phyloP scores from a whole-genome alignment of 92 coral and sea anemone species.

The Blastomussa wellsi region DNA sequence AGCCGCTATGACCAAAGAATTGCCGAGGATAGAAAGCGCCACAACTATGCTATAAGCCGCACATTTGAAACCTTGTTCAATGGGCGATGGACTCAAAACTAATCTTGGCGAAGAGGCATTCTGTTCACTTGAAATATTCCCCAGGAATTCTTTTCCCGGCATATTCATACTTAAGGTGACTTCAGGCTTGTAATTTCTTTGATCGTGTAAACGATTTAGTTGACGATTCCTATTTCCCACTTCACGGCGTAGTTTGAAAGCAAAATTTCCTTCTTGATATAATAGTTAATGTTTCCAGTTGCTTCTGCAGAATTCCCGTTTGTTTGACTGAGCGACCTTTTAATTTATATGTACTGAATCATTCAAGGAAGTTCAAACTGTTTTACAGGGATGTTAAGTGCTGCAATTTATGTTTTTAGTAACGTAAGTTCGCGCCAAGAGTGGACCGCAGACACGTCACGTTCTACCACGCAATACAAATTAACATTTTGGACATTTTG shows the following conservation, averaged over 20 bases:
- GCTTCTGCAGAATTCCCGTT: background rate
- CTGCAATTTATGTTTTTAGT: background rate
- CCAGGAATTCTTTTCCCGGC: background rate
- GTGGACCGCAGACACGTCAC: no score
- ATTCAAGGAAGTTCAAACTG: background rate
- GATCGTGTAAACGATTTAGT: background rate
- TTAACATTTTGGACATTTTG: no score
- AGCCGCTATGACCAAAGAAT: constrained; percentile 51
- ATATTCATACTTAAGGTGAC: background rate
- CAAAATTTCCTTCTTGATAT: background rate
- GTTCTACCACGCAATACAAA: no score
- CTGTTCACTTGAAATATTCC: constrained; percentile 1
- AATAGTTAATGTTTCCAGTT: background rate
- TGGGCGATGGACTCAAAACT: background rate
- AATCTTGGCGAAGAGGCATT: background rate
- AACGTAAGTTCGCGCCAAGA: no score
- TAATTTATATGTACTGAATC: background rate
- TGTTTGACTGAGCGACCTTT: background rate
- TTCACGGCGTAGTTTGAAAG: background rate
- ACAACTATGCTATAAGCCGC: constrained; percentile 43
- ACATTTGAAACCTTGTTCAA: constrained; percentile 36
- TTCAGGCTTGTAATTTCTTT: background rate
- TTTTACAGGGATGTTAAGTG: background rate
- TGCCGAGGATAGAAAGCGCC: constrained; percentile 50
- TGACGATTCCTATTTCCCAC: background rate